These are phyloP conservation scores for Varanus komodoensis DNA, from an alignment of 2,113 vertebrate genomes.

Conservation along the genomic window DNA sequence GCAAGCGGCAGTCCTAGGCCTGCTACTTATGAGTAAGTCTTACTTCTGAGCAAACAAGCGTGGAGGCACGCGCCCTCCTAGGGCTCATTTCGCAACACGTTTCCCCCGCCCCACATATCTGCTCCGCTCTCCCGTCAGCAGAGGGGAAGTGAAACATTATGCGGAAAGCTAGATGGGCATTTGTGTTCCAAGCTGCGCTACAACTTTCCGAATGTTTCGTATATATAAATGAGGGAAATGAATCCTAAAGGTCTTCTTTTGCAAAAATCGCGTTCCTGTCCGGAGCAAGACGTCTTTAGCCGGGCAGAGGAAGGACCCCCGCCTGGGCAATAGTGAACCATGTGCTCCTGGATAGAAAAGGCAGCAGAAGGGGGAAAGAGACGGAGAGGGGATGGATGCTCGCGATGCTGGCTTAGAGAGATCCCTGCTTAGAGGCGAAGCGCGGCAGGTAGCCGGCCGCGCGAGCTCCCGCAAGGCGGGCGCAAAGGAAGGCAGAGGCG, in stretches of 20 bases:
- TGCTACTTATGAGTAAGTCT: background rate
- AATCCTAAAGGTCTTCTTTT: background rate
- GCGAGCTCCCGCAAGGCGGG: background rate
- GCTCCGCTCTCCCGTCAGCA: no score
- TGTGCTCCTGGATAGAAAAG: background rate
- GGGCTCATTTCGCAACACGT: no score
- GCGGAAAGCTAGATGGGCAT: background rate
- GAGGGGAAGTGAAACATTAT: background rate
- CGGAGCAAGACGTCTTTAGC: background rate
- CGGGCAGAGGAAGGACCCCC: background rate
- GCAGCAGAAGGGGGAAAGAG: background rate
- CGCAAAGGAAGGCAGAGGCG: background rate
- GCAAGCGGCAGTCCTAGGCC: background rate
- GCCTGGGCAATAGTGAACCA: background rate
- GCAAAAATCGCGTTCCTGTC: background rate
- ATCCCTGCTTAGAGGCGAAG: no score
- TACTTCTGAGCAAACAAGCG: background rate
- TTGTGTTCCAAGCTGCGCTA: background rate
- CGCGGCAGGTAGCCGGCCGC: background rate
- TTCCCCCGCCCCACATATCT: background rate
- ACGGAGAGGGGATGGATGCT: background rate
- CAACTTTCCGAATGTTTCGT: background rate
- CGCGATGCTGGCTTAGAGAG: background rate
- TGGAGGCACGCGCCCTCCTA: background rate
- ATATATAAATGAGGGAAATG: background rate